These are phyloP conservation scores for Sitodiplosis mosellana DNA, from an alignment of 1,140 invertebrate species.

Conservation along the genomic window DNA sequence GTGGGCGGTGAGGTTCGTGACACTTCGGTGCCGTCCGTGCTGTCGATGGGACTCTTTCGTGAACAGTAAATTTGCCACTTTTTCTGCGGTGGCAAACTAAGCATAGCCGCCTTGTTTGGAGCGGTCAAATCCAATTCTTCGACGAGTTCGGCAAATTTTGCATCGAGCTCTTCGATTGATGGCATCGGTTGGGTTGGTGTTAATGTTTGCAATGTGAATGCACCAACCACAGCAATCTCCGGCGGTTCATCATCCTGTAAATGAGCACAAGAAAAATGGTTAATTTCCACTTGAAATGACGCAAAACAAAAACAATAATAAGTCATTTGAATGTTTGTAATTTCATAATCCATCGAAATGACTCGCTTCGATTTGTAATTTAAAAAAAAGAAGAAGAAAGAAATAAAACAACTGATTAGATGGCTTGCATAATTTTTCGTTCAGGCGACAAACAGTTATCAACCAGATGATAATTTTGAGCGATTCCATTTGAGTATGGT, in stretches of 20 bases:
- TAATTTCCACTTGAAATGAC: not conserved
- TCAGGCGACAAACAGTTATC: not conserved
- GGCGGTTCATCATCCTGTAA: constrained; percentile 71
- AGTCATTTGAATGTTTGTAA: not conserved
- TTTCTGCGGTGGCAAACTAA: constrained; percentile 79
- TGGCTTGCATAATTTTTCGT: not conserved
- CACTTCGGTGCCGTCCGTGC: constrained; percentile 31
- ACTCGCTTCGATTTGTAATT: not conserved
- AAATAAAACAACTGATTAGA: not conserved
- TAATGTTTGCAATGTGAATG: constrained; percentile 64
- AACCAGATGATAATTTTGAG: too few relatives aligned
- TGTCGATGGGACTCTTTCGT: constrained; percentile 47
- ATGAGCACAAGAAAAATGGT: not conserved
- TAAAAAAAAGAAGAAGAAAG: not conserved
- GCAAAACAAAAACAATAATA: not conserved
- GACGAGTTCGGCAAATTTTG: constrained; percentile 84
- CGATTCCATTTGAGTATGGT: too few relatives aligned
- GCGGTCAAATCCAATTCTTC: constrained; percentile 87
- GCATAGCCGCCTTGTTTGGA: constrained; percentile 79
- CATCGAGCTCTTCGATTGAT: constrained; percentile 75
- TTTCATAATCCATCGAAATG: not conserved
- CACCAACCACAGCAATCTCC: constrained; percentile 78
- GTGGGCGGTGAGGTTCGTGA: constrained; percentile 47
- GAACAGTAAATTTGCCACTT: constrained; percentile 98
- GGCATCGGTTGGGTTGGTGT: constrained; percentile 82